These are phyloP conservation scores for Tetragnatha montana DNA, from an alignment of 2,888 invertebrate species.

Conservation along the genomic window DNA sequence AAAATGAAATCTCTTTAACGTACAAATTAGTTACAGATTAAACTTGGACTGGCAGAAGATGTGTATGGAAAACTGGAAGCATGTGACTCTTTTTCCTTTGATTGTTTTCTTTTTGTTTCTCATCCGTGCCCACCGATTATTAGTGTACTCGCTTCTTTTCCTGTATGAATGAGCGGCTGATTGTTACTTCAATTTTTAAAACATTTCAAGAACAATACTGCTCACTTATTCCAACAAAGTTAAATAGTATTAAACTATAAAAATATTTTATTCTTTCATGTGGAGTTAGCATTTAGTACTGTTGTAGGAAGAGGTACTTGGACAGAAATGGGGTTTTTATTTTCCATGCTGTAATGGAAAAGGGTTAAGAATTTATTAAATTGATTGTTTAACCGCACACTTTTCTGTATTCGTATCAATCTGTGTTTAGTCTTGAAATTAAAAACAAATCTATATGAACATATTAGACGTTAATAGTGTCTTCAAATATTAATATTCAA, in stretches of 20 bases:
- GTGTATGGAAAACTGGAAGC: conserved; percentile 45
- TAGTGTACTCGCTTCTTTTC: conserved; percentile 42
- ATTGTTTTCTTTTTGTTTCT: conserved; percentile 44
- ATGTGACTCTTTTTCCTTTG: conserved; percentile 35
- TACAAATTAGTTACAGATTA: conserved; percentile 62
- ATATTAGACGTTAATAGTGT: conserved; percentile 69
- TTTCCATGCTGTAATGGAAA: conserved; percentile 47
- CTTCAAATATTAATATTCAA: conserved; percentile 64
- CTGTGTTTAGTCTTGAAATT: conserved; percentile 68
- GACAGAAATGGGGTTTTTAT: conserved; percentile 47
- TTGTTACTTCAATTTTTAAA: conserved; percentile 50
- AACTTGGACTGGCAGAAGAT: conserved; percentile 10
- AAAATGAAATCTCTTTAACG: conserved; percentile 57
- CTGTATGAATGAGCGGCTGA: conserved; percentile 59
- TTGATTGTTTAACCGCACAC: conserved; percentile 69
- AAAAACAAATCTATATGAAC: conserved; percentile 66
- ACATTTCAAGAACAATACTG: conserved; percentile 48
- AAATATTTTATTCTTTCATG: conserved; percentile 71
- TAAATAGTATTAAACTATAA: conserved; percentile 71
- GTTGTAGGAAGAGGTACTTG: conserved; percentile 27
- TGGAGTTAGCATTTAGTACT: conserved; percentile 68
- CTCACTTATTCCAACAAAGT: conserved; percentile 62
- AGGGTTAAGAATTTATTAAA: conserved; percentile 65
- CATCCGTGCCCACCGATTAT: conserved; percentile 67
- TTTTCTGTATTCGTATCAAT: conserved; percentile 63